Conservation (phyloP, 1,140 invertebrate species). For the Centruroides sculpturatus region DNA sequence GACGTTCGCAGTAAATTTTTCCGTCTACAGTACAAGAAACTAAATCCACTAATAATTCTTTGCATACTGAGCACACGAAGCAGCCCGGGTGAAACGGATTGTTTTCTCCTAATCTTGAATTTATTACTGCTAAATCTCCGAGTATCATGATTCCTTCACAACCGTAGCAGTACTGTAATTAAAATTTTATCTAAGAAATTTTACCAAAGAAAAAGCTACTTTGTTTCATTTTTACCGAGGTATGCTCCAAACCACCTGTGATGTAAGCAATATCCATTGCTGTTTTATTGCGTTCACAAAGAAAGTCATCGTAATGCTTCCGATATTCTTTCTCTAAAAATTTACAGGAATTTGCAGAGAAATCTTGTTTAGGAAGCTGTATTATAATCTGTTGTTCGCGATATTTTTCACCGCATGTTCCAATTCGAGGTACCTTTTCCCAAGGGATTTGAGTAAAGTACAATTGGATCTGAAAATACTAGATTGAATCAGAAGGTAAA, state of each 20-base stretch:
- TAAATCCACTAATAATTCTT: constrained; percentile 33
- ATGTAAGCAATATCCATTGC: constrained; percentile 82
- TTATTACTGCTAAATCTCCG: constrained; percentile 50
- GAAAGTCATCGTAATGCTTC: constrained; percentile 72
- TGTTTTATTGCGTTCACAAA: constrained; percentile 80
- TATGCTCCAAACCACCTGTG: constrained; percentile 34
- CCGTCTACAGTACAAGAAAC: constrained; percentile 81
- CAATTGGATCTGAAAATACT: constrained; percentile 38
- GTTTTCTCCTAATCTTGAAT: constrained; percentile 48
- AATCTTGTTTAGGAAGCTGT: constrained; percentile 91
- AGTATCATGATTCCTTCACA: constrained; percentile 45
- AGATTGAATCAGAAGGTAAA: too few species aligned
- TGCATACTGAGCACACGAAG: too few species aligned
- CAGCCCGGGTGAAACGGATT: constrained; percentile 20
- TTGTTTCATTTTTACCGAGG: constrained; percentile 25
- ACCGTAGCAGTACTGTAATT: constrained; percentile 41
- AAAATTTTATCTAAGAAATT: too few species aligned
- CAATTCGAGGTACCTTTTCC: constrained; percentile 57
- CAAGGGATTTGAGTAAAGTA: constrained; percentile 59
- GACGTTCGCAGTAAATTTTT: constrained; percentile 74
- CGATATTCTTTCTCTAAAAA: constrained; percentile 58
- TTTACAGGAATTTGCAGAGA: constrained; percentile 72
- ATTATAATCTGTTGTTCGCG: constrained; percentile 65
- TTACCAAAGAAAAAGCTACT: too few species aligned
- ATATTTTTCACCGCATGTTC: constrained; percentile 58